Evolutionary conservation across 1,140 invertebrate species (phyloP).

Genomic region (Adelges cooleyi): DNA sequence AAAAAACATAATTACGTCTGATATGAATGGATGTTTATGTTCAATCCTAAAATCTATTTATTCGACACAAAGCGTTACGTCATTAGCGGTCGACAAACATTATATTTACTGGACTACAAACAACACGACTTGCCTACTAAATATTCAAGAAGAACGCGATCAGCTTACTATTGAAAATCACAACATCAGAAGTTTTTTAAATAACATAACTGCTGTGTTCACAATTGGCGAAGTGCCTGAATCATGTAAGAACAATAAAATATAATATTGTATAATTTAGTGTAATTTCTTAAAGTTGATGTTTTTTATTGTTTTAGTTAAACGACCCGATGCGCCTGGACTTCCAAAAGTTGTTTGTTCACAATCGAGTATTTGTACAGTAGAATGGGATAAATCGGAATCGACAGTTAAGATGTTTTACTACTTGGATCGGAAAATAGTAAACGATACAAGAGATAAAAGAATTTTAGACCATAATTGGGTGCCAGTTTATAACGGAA

Average conservation of each 20-base stretch:
- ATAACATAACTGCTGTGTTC: slow-evolving; percentile 11
- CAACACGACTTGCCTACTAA: neutral
- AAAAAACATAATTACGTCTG: slow-evolving; percentile 50
- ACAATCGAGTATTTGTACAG: slow-evolving; percentile 52
- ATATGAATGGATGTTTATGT: slow-evolving; percentile 57
- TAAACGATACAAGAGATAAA: slow-evolving; percentile 11
- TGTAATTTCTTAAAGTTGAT: too few relatives aligned
- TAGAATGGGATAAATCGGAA: slow-evolving; percentile 55
- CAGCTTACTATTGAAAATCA: neutral
- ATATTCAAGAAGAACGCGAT: neutral
- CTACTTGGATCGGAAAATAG: neutral
- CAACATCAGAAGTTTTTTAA: neutral
- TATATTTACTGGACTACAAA: slow-evolving; percentile 53
- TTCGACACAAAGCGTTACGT: slow-evolving; percentile 44
- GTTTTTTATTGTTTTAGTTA: slow-evolving; percentile 41
- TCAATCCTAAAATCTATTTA: neutral
- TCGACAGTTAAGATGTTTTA: slow-evolving; percentile 31
- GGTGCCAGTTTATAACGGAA: slow-evolving; percentile 9
- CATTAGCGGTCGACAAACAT: slow-evolving; percentile 52
- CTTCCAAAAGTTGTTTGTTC: slow-evolving; percentile 52
- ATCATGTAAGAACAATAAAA: neutral
- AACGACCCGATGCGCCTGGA: slow-evolving; percentile 53
- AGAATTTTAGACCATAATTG: slow-evolving; percentile 9
- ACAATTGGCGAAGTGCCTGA: slow-evolving; percentile 1
- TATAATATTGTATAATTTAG: too few relatives aligned